Evolutionary conservation across 2,113 vertebrate genomes (phyloP).

Genomic region (Labeo catla): DNA sequence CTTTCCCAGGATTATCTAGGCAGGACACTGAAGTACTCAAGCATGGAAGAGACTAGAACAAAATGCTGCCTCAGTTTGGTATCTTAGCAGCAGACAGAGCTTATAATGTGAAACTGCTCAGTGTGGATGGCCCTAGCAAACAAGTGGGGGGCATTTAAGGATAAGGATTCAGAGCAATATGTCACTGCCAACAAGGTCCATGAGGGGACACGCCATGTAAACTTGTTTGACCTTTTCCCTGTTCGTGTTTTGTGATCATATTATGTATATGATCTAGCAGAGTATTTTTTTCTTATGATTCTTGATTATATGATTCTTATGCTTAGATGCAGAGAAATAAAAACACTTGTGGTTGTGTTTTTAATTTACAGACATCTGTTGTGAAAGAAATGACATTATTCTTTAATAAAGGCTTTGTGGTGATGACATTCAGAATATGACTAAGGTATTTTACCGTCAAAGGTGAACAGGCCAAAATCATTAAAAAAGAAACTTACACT

Average conservation of each 20-base stretch:
- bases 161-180: constrained; percentile 7
- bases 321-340: background rate
- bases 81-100: constrained; percentile 36
- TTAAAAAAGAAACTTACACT: background rate
- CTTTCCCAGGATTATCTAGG: background rate
- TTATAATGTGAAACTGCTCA: constrained; percentile 40
- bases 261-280: background rate
- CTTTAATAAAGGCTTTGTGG: background rate
- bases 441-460: background rate
- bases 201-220: background rate
- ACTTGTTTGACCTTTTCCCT: constrained; percentile 26
- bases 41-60: constrained; percentile 5
- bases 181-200: constrained; percentile 16
- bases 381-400: background rate
- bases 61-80: constrained; percentile 26
- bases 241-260: background rate
- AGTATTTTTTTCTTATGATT: background rate
- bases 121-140: constrained; percentile 42
- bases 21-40: background rate
- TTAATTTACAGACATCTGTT: background rate
- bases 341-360: background rate
- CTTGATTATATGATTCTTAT: background rate
- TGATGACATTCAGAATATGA: background rate
- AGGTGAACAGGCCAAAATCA: background rate
- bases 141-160: constrained; percentile 27